Conservation (phyloP, 2,888 invertebrate genomes). For the Dolichomitus sp. region DNA sequence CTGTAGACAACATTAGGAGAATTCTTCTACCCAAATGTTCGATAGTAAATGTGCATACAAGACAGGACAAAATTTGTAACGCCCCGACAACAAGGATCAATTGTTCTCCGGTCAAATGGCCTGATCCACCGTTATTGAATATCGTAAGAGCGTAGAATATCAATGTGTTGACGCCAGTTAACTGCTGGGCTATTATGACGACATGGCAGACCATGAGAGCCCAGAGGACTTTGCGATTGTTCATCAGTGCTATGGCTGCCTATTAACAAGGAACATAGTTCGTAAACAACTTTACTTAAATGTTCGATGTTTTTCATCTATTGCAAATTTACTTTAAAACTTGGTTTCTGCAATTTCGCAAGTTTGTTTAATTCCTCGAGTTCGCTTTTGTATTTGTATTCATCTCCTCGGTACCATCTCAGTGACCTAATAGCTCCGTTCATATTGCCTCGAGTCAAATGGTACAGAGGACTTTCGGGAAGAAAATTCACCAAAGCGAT, state of each 20-base stretch:
- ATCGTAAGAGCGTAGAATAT: slow-evolving; percentile 78
- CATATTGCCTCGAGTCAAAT: slow-evolving; percentile 72
- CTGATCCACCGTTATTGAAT: slow-evolving; percentile 78
- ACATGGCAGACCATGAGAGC: slow-evolving; percentile 73
- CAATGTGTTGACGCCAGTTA: slow-evolving; percentile 78
- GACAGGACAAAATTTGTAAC: slow-evolving; percentile 77
- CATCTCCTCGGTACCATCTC: slow-evolving; percentile 74
- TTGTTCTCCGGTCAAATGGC: slow-evolving; percentile 75
- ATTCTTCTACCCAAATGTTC: slow-evolving; percentile 77
- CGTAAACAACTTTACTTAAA: neutral
- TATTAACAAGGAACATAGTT: slow-evolving; percentile 42
- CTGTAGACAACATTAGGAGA: slow-evolving; percentile 76
- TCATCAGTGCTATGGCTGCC: slow-evolving; percentile 68
- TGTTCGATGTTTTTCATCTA: neutral
- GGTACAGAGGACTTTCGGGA: slow-evolving; percentile 78
- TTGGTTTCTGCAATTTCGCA: slow-evolving; percentile 52
- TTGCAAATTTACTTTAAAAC: slow-evolving; percentile 68
- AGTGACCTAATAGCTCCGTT: slow-evolving; percentile 73
- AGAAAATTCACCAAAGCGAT: slow-evolving; percentile 73
- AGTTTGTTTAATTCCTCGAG: slow-evolving; percentile 73
- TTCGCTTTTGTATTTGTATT: slow-evolving; percentile 71
- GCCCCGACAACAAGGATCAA: slow-evolving; percentile 77
- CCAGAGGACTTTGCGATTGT: slow-evolving; percentile 71
- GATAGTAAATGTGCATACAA: slow-evolving; percentile 74
- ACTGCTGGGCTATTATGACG: slow-evolving; percentile 77